Conservation (phyloP, 1,140 invertebrate genomes). For the Bombus sylvicola region DNA sequence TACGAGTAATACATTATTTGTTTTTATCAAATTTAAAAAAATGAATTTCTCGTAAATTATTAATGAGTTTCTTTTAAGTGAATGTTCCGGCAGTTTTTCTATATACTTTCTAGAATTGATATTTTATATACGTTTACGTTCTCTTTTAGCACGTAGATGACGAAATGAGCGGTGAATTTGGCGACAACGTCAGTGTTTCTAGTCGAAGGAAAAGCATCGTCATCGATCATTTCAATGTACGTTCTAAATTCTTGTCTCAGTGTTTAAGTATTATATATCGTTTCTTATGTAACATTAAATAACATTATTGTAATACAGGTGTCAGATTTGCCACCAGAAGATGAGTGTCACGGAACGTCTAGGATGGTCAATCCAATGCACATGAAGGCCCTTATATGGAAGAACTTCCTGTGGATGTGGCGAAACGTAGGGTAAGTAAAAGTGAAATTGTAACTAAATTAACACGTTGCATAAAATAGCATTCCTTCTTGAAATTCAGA, state of each 20-base stretch:
- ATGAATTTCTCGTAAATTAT: background rate
- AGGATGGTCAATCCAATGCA: slow-evolving; percentile 88
- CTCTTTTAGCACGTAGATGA: slow-evolving; percentile 85
- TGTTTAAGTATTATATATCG: background rate
- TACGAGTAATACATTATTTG: background rate
- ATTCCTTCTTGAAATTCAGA: no score
- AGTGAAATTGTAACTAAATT: background rate
- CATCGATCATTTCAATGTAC: slow-evolving; percentile 80
- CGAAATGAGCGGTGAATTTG: slow-evolving; percentile 93
- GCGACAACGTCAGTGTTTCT: slow-evolving; percentile 90
- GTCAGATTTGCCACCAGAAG: slow-evolving; percentile 77
- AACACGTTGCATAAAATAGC: no score
- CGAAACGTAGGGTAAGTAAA: slow-evolving; percentile 92
- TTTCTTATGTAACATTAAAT: background rate
- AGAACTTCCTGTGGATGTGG: slow-evolving; percentile 95
- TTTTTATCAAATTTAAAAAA: background rate
- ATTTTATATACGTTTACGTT: background rate
- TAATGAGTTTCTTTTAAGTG: background rate
- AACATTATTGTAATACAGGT: slow-evolving; percentile 44
- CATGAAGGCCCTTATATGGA: slow-evolving; percentile 93
- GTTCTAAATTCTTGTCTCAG: background rate
- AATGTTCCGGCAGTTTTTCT: no score
- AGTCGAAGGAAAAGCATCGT: slow-evolving; percentile 85
- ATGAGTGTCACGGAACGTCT: slow-evolving; percentile 78
- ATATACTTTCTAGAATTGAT: background rate